These are phyloP conservation scores for Platyrinchus mystaceus DNA, from an alignment of 2,797 vertebrate genomes.

Conservation along the genomic window DNA sequence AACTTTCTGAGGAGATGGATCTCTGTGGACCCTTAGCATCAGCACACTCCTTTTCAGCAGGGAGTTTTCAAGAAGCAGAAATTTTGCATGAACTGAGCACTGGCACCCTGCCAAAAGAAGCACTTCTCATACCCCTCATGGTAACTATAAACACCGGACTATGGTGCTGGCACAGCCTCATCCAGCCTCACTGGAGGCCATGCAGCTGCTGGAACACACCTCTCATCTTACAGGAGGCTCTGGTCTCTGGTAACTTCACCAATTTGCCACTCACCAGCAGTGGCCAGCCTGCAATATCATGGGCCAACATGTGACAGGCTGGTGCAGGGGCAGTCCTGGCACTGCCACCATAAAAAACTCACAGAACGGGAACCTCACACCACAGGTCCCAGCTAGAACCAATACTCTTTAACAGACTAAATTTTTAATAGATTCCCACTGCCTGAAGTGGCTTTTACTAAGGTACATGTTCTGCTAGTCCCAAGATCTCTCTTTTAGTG, in stretches of 20 bases:
- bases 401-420: neutral
- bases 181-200: neutral
- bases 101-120: no score
- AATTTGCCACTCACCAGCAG: neutral
- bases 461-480: neutral
- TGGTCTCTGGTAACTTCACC: neutral
- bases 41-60: no score
- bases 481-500: neutral
- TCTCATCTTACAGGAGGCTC: neutral
- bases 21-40: no score
- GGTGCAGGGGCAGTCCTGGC: neutral
- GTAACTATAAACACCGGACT: no score
- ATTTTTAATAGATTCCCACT: neutral
- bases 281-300: neutral
- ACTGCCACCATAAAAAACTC: neutral
- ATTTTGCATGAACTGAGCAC: no score
- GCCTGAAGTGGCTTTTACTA: neutral
- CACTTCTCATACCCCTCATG: no score
- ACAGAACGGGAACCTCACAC: neutral
- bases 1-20: no score
- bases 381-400: neutral
- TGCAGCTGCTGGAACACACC: neutral
- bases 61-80: no score
- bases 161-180: neutral
- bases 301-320: neutral